phyloP scores from a whole-genome alignment of 1,140 invertebrate genomes.

The Steinernema feltiae region DNA sequence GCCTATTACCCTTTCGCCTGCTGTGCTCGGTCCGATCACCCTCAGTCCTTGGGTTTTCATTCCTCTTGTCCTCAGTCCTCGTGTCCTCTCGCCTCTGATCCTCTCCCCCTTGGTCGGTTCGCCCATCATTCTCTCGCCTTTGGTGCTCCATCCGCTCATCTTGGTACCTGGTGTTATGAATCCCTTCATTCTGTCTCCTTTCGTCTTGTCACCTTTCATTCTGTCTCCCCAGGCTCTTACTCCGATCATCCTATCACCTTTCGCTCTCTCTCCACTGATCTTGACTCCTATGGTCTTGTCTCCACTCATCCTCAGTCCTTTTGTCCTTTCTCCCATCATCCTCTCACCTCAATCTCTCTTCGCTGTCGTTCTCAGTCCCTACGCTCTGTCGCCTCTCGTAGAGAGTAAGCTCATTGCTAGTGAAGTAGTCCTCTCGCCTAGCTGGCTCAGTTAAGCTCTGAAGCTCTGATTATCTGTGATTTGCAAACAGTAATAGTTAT shows the following conservation, averaged over 20 bases:
- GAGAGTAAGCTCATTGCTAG: slow-evolving; percentile 33
- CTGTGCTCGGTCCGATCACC: slow-evolving; percentile 25
- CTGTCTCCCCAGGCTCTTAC: slow-evolving; percentile 32
- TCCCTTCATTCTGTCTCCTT: slow-evolving; percentile 38
- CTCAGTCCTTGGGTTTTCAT: slow-evolving; percentile 28
- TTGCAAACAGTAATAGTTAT: not conserved
- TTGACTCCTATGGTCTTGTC: slow-evolving; percentile 35
- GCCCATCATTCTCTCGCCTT: slow-evolving; percentile 45
- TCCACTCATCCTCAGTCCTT: slow-evolving; percentile 39
- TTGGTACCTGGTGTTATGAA: slow-evolving; percentile 29
- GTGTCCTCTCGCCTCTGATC: slow-evolving; percentile 38
- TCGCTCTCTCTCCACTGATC: slow-evolving; percentile 39
- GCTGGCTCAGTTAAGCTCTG: slow-evolving; percentile 41
- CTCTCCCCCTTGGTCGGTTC: slow-evolving; percentile 36
- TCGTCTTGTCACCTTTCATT: slow-evolving; percentile 34
- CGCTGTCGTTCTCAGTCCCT: slow-evolving; percentile 48
- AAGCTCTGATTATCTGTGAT: not conserved
- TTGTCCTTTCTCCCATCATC: slow-evolving; percentile 44
- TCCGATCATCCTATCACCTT: slow-evolving; percentile 37
- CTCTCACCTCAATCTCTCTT: slow-evolving; percentile 45
- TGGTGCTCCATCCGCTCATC: slow-evolving; percentile 49
- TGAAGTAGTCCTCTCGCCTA: slow-evolving; percentile 46
- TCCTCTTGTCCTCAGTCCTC: slow-evolving; percentile 46
- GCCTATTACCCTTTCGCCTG: slow-evolving; percentile 37
- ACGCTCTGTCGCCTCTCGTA: slow-evolving; percentile 49